Percentiles rank a stretch among this genome's conserved stretches.
phyloP scores from a whole-genome alignment of 2,113 vertebrate species.

The Leptobrachium ailaonicum region DNA sequence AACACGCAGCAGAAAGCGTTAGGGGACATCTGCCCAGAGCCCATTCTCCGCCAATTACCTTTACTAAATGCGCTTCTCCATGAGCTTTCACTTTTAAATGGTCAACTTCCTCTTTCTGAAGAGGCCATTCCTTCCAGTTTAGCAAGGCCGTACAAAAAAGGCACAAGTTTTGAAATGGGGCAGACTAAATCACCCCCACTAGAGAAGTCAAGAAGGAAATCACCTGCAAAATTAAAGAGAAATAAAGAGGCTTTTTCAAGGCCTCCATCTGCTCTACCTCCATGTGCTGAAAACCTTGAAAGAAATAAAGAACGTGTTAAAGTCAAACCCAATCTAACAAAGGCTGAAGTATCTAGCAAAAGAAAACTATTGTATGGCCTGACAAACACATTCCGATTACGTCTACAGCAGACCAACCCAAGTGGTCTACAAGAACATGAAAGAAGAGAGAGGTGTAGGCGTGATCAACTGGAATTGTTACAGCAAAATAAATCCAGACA shows the following conservation, averaged over 20 bases:
- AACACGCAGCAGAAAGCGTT: background rate
- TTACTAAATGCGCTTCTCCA: conserved; percentile 81
- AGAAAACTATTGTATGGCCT: conserved; percentile 76
- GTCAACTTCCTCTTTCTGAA: conserved; percentile 51
- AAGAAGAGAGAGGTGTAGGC: conserved; percentile 65
- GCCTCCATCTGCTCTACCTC: conserved; percentile 14
- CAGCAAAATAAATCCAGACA: conserved; percentile 46
- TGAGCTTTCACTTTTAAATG: conserved; percentile 77
- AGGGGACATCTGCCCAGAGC: conserved; percentile 23
- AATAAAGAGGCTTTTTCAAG: background rate
- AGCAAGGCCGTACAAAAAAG: conserved; percentile 65
- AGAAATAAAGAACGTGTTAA: conserved; percentile 38
- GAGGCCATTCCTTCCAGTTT: conserved; percentile 59
- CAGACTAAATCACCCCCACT: background rate
- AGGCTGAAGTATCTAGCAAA: conserved; percentile 51
- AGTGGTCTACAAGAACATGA: conserved; percentile 65
- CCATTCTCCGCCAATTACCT: conserved; percentile 70
- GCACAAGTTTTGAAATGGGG: background rate
- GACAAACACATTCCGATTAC: conserved; percentile 81
- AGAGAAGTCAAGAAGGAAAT: conserved; percentile 22
- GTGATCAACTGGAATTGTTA: conserved; percentile 54
- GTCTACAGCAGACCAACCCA: conserved; percentile 72
- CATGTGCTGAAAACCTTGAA: conserved; percentile 29
- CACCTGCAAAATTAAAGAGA: conserved; percentile 39
- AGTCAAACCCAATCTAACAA: conserved; percentile 47